These are phyloP conservation scores for Naja naja DNA, from an alignment of 2,113 vertebrate species.

Conservation along the genomic window DNA sequence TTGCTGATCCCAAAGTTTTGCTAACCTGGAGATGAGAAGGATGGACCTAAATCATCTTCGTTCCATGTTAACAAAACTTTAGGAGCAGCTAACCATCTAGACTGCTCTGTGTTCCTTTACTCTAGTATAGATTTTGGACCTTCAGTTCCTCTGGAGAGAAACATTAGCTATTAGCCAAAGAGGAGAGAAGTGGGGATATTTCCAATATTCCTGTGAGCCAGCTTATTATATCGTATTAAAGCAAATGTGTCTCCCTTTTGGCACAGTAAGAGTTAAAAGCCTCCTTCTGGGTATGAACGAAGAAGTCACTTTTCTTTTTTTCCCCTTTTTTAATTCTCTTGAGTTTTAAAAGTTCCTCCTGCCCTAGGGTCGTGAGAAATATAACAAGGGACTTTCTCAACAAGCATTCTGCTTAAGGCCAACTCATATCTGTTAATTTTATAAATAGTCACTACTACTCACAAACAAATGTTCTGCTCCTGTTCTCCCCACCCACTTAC, in stretches of 20 bases:
- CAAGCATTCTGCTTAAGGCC: constrained; percentile 40
- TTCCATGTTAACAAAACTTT: not conserved
- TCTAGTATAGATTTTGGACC: not conserved
- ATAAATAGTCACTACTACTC: constrained; percentile 53
- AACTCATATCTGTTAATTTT: constrained; percentile 54
- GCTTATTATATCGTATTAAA: not conserved
- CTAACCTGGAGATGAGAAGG: not conserved
- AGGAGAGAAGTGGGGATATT: not conserved
- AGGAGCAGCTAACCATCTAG: not conserved
- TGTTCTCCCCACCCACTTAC: not conserved
- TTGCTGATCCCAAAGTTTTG: not conserved
- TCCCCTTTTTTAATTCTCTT: constrained; percentile 51
- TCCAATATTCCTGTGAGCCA: not conserved
- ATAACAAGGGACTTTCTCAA: constrained; percentile 81
- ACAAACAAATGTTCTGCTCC: not conserved
- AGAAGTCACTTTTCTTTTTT: not conserved
- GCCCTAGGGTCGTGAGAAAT: constrained; percentile 87
- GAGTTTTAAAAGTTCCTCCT: constrained; percentile 46
- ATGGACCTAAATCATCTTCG: not conserved
- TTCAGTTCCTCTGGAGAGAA: not conserved
- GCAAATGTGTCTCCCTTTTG: not conserved
- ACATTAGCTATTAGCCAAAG: not conserved
- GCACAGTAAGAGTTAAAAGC: constrained; percentile 9
- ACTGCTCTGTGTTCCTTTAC: not conserved
- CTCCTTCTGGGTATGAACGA: constrained; percentile 14